Percentiles rank a stretch among this genome's conserved stretches.
Evolutionary conservation across 2,797 vertebrate species (phyloP).

Genomic region (Acridotheres tristis): DNA sequence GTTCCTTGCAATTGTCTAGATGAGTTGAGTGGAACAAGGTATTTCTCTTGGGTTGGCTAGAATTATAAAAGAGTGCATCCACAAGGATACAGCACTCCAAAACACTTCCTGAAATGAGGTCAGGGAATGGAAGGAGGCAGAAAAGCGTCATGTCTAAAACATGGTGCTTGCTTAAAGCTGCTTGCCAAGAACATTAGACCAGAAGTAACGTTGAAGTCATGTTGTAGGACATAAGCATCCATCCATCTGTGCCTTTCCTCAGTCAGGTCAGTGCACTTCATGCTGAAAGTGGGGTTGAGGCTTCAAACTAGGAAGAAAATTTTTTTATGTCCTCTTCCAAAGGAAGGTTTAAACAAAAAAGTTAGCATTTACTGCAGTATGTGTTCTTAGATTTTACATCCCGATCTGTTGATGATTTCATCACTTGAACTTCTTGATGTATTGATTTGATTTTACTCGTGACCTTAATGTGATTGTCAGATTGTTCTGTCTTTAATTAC

Average conservation of each 20-base stretch:
- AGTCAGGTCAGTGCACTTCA: not conserved
- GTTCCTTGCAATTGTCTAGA: not conserved
- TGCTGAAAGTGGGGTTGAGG: not conserved
- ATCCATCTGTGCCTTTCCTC: not conserved
- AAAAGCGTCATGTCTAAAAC: not conserved
- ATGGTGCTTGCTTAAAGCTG: not conserved
- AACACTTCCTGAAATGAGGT: not conserved
- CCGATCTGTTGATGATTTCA: not conserved
- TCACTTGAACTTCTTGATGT: not conserved
- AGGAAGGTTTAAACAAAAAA: not conserved
- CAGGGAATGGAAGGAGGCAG: not conserved
- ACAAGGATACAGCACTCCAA: not conserved
- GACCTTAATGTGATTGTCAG: constrained; percentile 3
- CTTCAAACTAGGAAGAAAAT: not conserved
- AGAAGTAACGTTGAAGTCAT: fast-evolving
- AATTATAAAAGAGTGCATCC: not conserved
- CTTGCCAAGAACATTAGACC: not conserved
- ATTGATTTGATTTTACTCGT: not conserved
- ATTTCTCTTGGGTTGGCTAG: not conserved
- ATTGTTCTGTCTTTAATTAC: constrained; percentile 27
- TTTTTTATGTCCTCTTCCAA: not conserved
- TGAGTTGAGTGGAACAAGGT: not conserved
- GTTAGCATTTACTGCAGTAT: not conserved
- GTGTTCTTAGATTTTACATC: not conserved
- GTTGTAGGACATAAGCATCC: not conserved